A percentile compares a stretch with the other conserved stretches of the same genome.
These are phyloP conservation scores for Argyresthia albistria DNA, from an alignment of 2,888 invertebrate species.

Conservation along the genomic window DNA sequence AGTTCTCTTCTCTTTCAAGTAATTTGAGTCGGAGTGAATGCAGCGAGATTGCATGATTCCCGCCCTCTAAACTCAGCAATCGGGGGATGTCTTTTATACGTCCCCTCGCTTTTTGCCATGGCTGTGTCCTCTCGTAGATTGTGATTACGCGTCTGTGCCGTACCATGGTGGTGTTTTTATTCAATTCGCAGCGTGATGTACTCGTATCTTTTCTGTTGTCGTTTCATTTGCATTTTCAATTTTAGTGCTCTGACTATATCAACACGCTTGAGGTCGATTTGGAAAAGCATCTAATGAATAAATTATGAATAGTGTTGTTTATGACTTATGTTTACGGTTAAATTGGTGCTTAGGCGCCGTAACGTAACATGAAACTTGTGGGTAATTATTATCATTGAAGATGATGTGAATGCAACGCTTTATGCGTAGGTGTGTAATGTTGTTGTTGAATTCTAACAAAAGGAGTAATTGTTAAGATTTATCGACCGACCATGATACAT, in stretches of 20 bases:
- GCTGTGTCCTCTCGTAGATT: not conserved
- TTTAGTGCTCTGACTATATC: not conserved
- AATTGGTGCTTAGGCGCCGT: not conserved
- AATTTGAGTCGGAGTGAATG: slow-evolving; percentile 16
- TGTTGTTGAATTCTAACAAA: no score
- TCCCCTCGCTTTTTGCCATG: slow-evolving; percentile 22
- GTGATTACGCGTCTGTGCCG: slow-evolving; percentile 8
- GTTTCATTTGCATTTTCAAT: slow-evolving; percentile 1
- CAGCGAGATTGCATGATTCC: slow-evolving; percentile 42
- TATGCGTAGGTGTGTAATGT: no score
- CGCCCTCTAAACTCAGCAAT: slow-evolving; percentile 22
- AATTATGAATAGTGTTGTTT: not conserved
- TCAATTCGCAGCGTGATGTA: slow-evolving; percentile 30
- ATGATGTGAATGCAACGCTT: no score
- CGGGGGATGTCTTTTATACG: slow-evolving; percentile 36
- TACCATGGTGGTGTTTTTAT: slow-evolving; percentile 36
- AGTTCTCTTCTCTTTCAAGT: no score
- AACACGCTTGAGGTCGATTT: not conserved
- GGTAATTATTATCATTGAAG: no score
- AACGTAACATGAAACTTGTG: not conserved
- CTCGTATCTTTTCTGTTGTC: slow-evolving; percentile 1
- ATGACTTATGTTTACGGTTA: not conserved
- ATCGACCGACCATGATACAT: no score
- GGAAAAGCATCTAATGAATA: not conserved
- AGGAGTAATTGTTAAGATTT: no score